These are phyloP conservation scores for Boloria euphrosyne DNA, from an alignment of 2,888 invertebrate genomes.

Conservation along the genomic window DNA sequence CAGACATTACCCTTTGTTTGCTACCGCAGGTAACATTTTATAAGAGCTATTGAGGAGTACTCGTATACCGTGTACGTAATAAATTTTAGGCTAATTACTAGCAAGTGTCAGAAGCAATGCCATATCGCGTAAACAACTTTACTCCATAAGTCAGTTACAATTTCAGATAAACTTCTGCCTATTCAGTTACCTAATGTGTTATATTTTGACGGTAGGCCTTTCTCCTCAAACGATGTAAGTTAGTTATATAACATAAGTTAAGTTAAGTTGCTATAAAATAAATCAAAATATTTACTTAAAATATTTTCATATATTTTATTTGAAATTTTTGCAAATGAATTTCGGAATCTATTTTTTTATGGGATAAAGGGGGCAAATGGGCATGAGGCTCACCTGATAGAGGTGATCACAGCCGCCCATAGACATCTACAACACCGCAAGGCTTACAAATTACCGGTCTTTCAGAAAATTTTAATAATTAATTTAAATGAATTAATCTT, in stretches of 20 bases:
- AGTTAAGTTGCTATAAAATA: no score
- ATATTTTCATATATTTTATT: no score
- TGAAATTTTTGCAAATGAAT: no score
- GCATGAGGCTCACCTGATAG: no score
- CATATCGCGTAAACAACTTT: conserved; percentile 65
- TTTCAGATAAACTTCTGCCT: conserved; percentile 35
- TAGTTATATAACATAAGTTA: neutral
- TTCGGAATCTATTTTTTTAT: no score
- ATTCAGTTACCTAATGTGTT: conserved; percentile 9
- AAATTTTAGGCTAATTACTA: conserved; percentile 74
- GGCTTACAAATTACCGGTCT: no score
- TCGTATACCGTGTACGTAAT: conserved; percentile 48
- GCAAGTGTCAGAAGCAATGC: conserved; percentile 71
- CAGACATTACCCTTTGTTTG: conserved; percentile 25
- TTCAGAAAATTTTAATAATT: no score
- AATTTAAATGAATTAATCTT: no score
- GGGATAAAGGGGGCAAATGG: no score
- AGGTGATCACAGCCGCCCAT: no score
- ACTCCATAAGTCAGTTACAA: conserved; percentile 66
- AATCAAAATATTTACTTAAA: no score
- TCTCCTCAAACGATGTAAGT: neutral
- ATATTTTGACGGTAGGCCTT: neutral
- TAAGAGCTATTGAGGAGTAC: conserved; percentile 14
- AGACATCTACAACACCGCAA: no score
- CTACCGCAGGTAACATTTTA: conserved; percentile 7